Conservation (phyloP, 2,888 invertebrate species). For the Cryptophagus acutangulus region DNA sequence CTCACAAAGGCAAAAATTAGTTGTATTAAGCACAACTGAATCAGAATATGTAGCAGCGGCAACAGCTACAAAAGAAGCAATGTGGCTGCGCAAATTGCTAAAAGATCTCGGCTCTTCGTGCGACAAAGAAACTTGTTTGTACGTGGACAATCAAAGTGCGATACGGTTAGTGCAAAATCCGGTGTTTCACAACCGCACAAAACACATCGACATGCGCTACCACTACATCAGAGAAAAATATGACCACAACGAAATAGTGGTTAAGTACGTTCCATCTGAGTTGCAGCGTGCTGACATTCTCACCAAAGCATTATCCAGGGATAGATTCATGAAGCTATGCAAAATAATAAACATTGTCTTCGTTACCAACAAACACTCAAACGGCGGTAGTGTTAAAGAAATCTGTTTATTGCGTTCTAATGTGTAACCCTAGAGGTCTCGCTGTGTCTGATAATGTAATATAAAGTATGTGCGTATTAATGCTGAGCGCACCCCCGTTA, state of each 20-base stretch:
- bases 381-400: no score
- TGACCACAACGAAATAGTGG: constrained; percentile 10
- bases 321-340: no score
- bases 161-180: constrained; percentile 19
- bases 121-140: constrained; percentile 9
- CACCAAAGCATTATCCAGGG: constrained; percentile 17
- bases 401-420: no score
- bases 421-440: no score
- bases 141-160: constrained; percentile 25
- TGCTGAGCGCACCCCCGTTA: no score
- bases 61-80: constrained; percentile 23
- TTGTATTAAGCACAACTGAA: constrained; percentile 30
- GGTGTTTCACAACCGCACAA: constrained; percentile 18
- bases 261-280: constrained; percentile 15
- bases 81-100: constrained; percentile 20
- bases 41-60: constrained; percentile 26
- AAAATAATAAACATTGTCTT: no score
- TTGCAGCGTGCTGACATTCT: constrained; percentile 24
- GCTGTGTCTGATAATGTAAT: no score
- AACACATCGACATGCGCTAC: constrained; percentile 25
- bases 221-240: constrained; percentile 19
- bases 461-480: no score
- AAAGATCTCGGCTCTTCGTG: constrained; percentile 14
- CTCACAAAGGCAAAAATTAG: constrained; percentile 27
- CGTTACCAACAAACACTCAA: no score